phyloP scores from a whole-genome alignment of 2,113 vertebrate genomes.

The Myiozetetes cayanensis region DNA sequence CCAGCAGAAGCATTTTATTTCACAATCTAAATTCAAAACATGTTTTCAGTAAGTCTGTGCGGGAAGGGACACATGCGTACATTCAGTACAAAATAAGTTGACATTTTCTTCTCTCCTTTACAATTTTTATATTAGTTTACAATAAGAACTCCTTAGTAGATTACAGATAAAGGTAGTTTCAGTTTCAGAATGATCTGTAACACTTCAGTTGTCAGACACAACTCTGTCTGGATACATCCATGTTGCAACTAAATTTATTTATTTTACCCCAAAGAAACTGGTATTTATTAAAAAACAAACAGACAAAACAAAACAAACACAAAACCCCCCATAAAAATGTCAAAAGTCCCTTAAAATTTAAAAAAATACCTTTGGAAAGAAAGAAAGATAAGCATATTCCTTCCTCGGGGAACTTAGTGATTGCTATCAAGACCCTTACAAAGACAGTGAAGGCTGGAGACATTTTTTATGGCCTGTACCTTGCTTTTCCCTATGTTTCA shows the following conservation, averaged over 20 bases:
- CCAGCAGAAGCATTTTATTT: neutral
- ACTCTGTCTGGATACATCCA: neutral
- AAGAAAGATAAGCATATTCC: neutral
- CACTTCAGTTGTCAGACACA: neutral
- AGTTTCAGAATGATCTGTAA: neutral
- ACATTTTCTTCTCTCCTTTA: neutral
- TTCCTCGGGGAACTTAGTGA: neutral
- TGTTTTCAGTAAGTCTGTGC: neutral
- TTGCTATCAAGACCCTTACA: neutral
- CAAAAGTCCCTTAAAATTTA: neutral
- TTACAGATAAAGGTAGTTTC: neutral
- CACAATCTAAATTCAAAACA: neutral
- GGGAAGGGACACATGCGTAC: neutral
- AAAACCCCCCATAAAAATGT: neutral
- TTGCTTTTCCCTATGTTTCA: neutral
- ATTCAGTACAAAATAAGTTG: neutral
- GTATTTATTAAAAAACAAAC: neutral
- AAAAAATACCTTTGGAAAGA: neutral
- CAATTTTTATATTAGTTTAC: neutral
- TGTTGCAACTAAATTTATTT: neutral
- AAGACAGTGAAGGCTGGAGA: neutral
- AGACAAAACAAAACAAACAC: neutral
- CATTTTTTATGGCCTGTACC: accelerated
- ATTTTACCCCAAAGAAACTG: neutral
- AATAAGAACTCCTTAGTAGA: neutral